Base-by-base conservation (phyloP, 2,113 vertebrate genomes). In the Elgaria multicarinata region DNA sequence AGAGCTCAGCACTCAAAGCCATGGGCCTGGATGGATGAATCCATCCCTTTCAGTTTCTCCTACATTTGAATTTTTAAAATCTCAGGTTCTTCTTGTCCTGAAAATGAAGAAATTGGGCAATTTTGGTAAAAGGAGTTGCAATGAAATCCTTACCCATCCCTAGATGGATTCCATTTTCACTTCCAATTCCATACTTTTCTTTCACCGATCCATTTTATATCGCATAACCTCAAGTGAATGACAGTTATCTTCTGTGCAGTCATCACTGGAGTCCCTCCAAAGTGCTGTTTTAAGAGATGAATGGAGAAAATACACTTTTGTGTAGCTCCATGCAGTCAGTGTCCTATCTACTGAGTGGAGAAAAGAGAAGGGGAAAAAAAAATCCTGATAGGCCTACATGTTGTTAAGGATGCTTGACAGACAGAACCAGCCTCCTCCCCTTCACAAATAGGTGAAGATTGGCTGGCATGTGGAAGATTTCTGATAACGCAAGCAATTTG, bases 401-500 rank as follows among this genome's bases (percentile, higher is more conserved):
- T 46, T 77, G 71, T 77, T 22, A 85, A 77, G 58, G 31, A 53
- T 39, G 18, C 50, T 58, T 86, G n/a, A 58, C n/a, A 74, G 33
- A 78, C 58, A 78, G 42, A 39, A 24, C 72, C 72, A 64, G 53
- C 39, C 42, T 66, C 18, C 58, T 33, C n/a, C 42, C 1, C 20
- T 31, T 76, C 12, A 74, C 42, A 24, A 87, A 86, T 75, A 71
- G 44, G 86, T 87, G 75, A 87, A 87, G 58, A 50, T 50, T 67
- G 86, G 58, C 86, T 50, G 75, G 24, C 6, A 42, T 36, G 75
- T 66, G 58, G 86, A 78, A 78, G 75, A 9, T 42, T 78, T 66
- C 58, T 36, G 55, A 87, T 77, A 87, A 87, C 16, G 78, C 39
- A 8, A 4, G 42, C 39, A 46, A 67, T 87, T 66, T 78, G 31